These are phyloP conservation scores for Synanthedon tipuliformis DNA, from an alignment of 2,888 invertebrate species.

Conservation along the genomic window DNA sequence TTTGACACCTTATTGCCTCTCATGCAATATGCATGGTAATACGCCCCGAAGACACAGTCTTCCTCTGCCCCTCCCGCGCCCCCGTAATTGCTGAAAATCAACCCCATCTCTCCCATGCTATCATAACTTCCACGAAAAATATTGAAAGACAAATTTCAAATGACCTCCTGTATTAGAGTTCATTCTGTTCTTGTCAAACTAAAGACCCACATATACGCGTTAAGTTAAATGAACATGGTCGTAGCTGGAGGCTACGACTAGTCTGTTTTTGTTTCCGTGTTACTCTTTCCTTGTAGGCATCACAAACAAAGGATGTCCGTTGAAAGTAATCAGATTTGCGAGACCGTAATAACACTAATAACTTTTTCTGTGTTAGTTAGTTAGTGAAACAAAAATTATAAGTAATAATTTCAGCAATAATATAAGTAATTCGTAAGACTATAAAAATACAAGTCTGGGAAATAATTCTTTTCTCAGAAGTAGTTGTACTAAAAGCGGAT, in stretches of 20 bases:
- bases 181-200: not conserved
- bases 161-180: not conserved
- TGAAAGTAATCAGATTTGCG: no score
- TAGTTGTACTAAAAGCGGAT: no score
- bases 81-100: conserved; percentile 43
- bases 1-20: conserved; percentile 52
- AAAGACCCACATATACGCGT: conserved; percentile 8
- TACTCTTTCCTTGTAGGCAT: conserved; percentile 3
- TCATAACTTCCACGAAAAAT: conserved; percentile 13
- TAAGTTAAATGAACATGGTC: conserved; percentile 9
- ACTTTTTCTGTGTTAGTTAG: no score
- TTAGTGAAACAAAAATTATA: no score
- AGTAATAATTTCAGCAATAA: no score
- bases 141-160: conserved; percentile 1
- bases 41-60: conserved; percentile 30
- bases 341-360: no score
- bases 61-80: conserved; percentile 16
- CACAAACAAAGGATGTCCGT: no score
- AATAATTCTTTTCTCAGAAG: no score
- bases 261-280: conserved; percentile 5
- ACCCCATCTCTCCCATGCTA: conserved; percentile 18
- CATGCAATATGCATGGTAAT: conserved; percentile 61
- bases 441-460: no score
- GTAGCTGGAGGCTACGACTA: conserved; percentile 1
- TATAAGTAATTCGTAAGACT: no score